phyloP scores from a whole-genome alignment of 2,888 invertebrate genomes.

The Aphodius sticticus region DNA sequence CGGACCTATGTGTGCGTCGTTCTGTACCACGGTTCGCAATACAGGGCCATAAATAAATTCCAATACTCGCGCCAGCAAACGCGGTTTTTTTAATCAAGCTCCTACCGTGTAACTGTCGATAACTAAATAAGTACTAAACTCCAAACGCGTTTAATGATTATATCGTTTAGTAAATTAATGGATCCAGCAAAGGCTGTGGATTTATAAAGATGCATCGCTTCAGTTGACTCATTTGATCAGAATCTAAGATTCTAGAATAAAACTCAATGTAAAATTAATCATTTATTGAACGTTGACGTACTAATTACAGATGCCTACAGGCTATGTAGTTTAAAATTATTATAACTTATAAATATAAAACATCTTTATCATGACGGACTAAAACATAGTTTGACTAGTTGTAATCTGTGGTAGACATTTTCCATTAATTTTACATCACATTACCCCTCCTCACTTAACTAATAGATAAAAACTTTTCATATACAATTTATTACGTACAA shows the following conservation, averaged over 20 bases:
- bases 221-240: not conserved
- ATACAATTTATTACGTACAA: conserved; percentile 15
- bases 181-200: too few species aligned
- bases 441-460: not conserved
- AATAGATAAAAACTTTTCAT: conserved; percentile 13
- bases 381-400: conserved; percentile 21
- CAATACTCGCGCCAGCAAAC: not conserved
- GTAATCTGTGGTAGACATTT: conserved; percentile 15
- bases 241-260: not conserved
- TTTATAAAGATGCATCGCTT: too few species aligned
- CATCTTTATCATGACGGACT: conserved; percentile 29
- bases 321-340: conserved; percentile 10
- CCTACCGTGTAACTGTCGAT: not conserved
- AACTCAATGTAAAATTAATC: not conserved
- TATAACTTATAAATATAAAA: conserved; percentile 36
- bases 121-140: not conserved
- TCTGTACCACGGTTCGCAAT: not conserved
- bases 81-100: not conserved
- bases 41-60: not conserved
- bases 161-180: too few species aligned
- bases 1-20: not conserved
- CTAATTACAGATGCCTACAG: not conserved
- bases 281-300: not conserved
- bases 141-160: not conserved
- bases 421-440: conserved; percentile 16